A percentile compares a stretch with the other conserved stretches of the same genome.
Conservation (phyloP, 1,140 invertebrate species). For the Araneus ventricosus region DNA sequence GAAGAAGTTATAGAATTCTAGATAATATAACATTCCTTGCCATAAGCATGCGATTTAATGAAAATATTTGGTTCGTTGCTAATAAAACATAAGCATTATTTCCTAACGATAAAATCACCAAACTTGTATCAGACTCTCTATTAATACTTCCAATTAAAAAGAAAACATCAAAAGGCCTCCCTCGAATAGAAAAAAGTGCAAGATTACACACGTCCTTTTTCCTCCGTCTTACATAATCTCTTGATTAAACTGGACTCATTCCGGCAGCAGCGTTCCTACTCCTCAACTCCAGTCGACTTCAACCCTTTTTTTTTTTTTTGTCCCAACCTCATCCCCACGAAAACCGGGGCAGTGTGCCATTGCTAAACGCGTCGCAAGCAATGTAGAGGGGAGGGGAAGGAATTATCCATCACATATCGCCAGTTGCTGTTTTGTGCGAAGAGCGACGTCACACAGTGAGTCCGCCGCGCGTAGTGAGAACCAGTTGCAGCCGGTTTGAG, state of each 20-base stretch:
- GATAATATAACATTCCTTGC: too few relatives aligned
- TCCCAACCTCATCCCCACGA: neutral
- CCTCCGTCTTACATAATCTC: neutral
- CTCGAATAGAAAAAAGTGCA: too few relatives aligned
- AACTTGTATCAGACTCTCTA: too few relatives aligned
- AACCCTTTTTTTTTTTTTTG: slow-evolving; percentile 3
- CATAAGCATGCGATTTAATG: too few relatives aligned
- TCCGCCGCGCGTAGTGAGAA: neutral
- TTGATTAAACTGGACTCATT: neutral
- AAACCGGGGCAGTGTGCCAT: slow-evolving; percentile 58
- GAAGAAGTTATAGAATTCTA: too few relatives aligned
- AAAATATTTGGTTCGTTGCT: too few relatives aligned
- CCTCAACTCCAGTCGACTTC: slow-evolving; percentile 8
- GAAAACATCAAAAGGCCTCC: too few relatives aligned
- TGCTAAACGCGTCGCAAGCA: slow-evolving; percentile 16
- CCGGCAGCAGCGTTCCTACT: neutral
- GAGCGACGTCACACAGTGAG: neutral
- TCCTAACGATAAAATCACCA: too few relatives aligned
- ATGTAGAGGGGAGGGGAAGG: neutral
- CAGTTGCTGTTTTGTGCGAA: neutral
- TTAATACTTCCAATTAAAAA: too few relatives aligned
- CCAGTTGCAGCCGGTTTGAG: slow-evolving; percentile 14
- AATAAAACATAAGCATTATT: too few relatives aligned
- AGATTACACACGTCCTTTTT: too few relatives aligned
- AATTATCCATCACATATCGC: neutral